A percentile compares a stretch with the other conserved stretches of the same genome.
These are phyloP conservation scores for Melipona quadrifasciata DNA, from an alignment of 1,140 invertebrate genomes.

Conservation along the genomic window DNA sequence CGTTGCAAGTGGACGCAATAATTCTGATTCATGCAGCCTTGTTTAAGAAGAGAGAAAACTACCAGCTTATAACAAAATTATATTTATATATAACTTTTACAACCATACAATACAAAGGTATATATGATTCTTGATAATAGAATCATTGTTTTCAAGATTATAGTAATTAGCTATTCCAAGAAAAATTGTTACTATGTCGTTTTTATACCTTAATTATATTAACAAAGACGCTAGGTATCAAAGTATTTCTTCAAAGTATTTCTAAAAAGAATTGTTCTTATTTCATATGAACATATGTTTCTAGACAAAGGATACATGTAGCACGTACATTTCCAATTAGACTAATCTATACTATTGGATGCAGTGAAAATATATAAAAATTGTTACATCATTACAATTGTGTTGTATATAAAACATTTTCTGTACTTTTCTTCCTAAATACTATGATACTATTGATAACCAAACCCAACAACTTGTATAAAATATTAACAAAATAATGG, in stretches of 20 bases:
- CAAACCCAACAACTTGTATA: not conserved
- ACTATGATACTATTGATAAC: not conserved
- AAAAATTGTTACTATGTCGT: constrained; percentile 8
- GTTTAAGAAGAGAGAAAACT: not conserved
- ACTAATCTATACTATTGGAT: constrained; percentile 11
- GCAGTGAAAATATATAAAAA: constrained; percentile 26
- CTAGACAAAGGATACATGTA: not conserved
- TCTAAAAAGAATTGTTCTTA: not conserved
- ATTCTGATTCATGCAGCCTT: not conserved
- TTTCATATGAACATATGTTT: constrained; percentile 8
- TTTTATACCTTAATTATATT: constrained; percentile 12
- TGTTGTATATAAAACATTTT: not conserved
- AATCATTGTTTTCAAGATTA: constrained; percentile 18
- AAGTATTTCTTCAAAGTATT: not conserved
- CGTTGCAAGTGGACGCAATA: not conserved
- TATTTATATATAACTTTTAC: constrained; percentile 48
- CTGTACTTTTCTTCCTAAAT: not conserved
- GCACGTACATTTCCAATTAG: not conserved
- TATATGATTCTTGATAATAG: constrained; percentile 22
- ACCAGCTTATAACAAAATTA: constrained; percentile 49
- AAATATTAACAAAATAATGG: constrained; percentile 10
- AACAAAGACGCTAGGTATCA: not conserved
- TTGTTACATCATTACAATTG: not conserved
- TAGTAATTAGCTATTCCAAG: constrained; percentile 12
- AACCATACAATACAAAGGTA: constrained; percentile 27